These are phyloP conservation scores for Nyleta sp. DNA, from an alignment of 2,888 invertebrate species.

Conservation along the genomic window DNA sequence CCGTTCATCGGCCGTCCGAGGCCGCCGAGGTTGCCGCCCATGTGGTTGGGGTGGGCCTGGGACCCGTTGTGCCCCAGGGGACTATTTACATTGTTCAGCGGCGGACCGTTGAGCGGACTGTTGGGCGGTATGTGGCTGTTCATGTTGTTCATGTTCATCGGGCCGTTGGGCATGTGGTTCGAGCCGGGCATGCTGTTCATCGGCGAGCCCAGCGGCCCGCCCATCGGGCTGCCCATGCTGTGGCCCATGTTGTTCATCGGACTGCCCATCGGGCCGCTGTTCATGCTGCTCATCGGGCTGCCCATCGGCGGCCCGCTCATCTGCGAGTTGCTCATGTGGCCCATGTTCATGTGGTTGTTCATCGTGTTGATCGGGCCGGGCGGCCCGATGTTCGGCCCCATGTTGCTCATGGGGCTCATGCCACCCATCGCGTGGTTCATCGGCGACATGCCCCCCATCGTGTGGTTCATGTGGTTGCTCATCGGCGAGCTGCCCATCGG, in stretches of 20 bases:
- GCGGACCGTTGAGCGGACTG: slow-evolving; percentile 79
- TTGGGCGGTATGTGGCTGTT: slow-evolving; percentile 80
- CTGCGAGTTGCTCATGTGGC: slow-evolving; percentile 82
- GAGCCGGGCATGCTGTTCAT: slow-evolving; percentile 87
- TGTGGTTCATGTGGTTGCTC: slow-evolving; percentile 85
- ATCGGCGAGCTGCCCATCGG: slow-evolving; percentile 80
- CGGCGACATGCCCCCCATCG: slow-evolving; percentile 84
- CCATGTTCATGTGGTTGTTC: slow-evolving; percentile 83
- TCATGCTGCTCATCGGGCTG: slow-evolving; percentile 84
- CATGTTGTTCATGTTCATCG: slow-evolving; percentile 80
- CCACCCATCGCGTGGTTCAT: slow-evolving; percentile 86
- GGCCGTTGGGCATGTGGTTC: slow-evolving; percentile 79
- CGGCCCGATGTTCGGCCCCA: slow-evolving; percentile 88
- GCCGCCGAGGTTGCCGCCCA: slow-evolving; percentile 79
- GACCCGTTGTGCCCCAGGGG: slow-evolving; percentile 79
- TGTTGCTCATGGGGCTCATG: slow-evolving; percentile 88
- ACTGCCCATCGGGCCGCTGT: slow-evolving; percentile 85
- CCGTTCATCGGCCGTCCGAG: slow-evolving; percentile 88
- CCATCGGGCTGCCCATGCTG: slow-evolving; percentile 89
- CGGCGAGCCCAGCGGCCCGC: slow-evolving; percentile 84
- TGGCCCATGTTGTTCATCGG: slow-evolving; percentile 86
- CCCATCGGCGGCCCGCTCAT: slow-evolving; percentile 86
- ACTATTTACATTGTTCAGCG: slow-evolving; percentile 80
- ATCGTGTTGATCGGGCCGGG: slow-evolving; percentile 85
- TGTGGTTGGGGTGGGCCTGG: slow-evolving; percentile 79